Conservation (phyloP, 2,888 invertebrate species). For the Folsomia manolachei region DNA sequence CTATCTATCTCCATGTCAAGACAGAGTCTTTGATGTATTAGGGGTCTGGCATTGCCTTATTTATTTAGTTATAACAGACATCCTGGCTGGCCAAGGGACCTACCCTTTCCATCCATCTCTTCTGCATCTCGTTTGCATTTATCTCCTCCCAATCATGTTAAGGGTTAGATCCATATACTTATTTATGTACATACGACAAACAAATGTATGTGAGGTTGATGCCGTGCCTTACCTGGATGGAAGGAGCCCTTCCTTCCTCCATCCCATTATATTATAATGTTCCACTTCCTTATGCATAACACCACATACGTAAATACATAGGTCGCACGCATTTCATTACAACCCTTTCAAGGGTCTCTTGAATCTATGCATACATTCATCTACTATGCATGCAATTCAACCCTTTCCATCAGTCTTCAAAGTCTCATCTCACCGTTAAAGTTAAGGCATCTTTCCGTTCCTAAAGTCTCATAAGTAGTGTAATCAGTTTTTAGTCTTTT, state of each 20-base stretch:
- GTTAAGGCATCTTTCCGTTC: too few species aligned
- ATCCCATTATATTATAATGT: constrained; percentile 3
- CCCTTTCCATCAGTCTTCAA: too few species aligned
- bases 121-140: constrained; percentile 1
- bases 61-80: not conserved
- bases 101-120: not conserved
- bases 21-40: not conserved
- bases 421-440: too few species aligned
- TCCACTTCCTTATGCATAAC: constrained; percentile 7
- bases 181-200: too few species aligned
- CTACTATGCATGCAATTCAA: too few species aligned
- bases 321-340: not conserved
- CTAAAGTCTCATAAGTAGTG: too few species aligned
- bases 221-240: constrained; percentile 5
- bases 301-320: not conserved
- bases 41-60: not conserved
- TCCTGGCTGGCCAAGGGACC: too few species aligned
- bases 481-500: too few species aligned
- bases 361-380: too few species aligned
- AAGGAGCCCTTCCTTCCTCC: not conserved
- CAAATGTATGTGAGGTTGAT: too few species aligned
- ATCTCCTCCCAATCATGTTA: not conserved
- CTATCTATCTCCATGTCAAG: constrained; percentile 3
- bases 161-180: too few species aligned
- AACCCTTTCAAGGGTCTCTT: not conserved